Percentiles rank a stretch among this genome's conserved stretches.
Evolutionary conservation across 2,888 invertebrate genomes (phyloP).

Genomic region (Polyommatus icarus): DNA sequence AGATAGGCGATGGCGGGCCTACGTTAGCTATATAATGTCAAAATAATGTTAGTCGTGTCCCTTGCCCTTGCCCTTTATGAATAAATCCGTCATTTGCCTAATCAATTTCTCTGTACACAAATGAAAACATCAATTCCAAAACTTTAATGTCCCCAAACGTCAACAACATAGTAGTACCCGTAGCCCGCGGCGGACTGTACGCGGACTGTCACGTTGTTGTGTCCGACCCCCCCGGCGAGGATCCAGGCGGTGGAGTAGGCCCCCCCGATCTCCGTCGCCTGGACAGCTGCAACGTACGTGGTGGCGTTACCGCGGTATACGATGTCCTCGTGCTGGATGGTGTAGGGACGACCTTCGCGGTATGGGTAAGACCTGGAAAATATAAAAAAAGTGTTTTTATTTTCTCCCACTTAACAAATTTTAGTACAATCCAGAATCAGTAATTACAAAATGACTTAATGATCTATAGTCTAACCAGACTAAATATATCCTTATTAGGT

Average conservation of each 20-base stretch:
- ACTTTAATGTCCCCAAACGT: constrained; percentile 60
- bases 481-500: too few relatives aligned
- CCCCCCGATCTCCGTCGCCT: constrained; percentile 55
- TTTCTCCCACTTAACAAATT: too few relatives aligned
- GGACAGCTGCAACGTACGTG: constrained; percentile 54
- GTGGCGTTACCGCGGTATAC: constrained; percentile 53
- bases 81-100: background rate
- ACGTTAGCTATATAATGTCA: too few relatives aligned
- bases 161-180: constrained; percentile 61
- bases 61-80: too few relatives aligned
- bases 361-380: constrained; percentile 51
- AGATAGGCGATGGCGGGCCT: too few relatives aligned
- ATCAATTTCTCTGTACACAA: background rate
- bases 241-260: constrained; percentile 54
- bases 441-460: too few relatives aligned
- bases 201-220: constrained; percentile 55
- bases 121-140: background rate
- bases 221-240: constrained; percentile 49
- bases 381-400: too few relatives aligned
- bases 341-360: constrained; percentile 48
- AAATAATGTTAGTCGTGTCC: too few relatives aligned
- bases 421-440: too few relatives aligned
- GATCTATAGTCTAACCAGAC: too few relatives aligned
- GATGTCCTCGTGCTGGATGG: constrained; percentile 60
- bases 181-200: constrained; percentile 55